A percentile compares a stretch with the other conserved stretches of the same genome.
phyloP scores from a whole-genome alignment of 2,113 vertebrate genomes.

The Leptobrachium ailaonicum region DNA sequence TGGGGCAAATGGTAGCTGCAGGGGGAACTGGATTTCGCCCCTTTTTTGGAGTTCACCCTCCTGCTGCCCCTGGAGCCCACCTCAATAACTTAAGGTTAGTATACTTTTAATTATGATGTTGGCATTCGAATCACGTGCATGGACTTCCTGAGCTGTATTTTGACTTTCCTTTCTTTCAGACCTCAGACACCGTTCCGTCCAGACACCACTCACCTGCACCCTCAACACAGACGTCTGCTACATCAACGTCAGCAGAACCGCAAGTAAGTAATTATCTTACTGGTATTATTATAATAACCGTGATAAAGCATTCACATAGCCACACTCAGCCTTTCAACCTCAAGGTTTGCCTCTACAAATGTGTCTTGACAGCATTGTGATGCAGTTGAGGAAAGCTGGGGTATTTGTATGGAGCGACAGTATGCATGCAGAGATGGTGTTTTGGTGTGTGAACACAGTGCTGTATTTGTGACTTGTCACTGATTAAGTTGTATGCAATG shows the following conservation, averaged over 20 bases:
- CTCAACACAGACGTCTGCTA: conserved; percentile 89
- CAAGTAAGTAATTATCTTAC: conserved; percentile 63
- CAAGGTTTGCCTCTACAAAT: too few relatives aligned
- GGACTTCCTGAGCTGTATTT: background rate
- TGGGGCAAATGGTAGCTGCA: conserved; percentile 70
- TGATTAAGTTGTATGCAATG: too few relatives aligned
- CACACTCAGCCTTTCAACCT: too few relatives aligned
- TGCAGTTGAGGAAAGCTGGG: too few relatives aligned
- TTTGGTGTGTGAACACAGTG: too few relatives aligned
- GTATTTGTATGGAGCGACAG: too few relatives aligned
- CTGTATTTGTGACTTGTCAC: too few relatives aligned
- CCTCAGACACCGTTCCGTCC: conserved; percentile 77
- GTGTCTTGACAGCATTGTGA: too few relatives aligned
- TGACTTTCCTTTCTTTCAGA: conserved; percentile 51
- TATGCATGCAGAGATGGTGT: too few relatives aligned
- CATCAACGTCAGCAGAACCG: conserved; percentile 87
- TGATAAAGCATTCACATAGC: too few relatives aligned
- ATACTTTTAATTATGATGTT: background rate
- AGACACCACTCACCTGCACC: conserved; percentile 92
- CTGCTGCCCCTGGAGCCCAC: conserved; percentile 71
- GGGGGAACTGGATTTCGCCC: conserved; percentile 77
- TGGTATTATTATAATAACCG: too few relatives aligned
- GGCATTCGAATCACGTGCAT: background rate
- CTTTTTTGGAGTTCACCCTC: conserved; percentile 84
- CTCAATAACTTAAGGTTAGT: conserved; percentile 68